Evolutionary conservation across 2,888 invertebrate species (phyloP).

Genomic region (Chironomus tentans): DNA sequence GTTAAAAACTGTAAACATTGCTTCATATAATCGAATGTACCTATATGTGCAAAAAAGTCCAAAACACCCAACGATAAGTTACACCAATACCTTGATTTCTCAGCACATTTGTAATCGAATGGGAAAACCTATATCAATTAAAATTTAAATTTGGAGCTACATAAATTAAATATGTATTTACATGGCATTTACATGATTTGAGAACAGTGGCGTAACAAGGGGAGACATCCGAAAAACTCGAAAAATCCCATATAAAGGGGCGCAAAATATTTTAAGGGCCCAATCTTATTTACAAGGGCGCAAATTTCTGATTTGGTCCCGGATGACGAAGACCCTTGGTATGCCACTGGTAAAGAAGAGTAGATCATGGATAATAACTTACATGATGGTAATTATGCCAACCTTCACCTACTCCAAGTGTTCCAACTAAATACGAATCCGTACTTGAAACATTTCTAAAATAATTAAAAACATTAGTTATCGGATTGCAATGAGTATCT

Average conservation of each 20-base stretch:
- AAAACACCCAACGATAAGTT: conserved; percentile 56
- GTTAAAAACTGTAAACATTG: not conserved
- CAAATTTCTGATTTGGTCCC: too few relatives aligned
- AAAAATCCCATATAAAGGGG: too few relatives aligned
- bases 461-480: not conserved
- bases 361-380: too few relatives aligned
- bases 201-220: too few relatives aligned
- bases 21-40: not conserved
- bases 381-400: conserved; percentile 88
- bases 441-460: conserved; percentile 7
- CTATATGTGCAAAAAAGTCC: conserved; percentile 59
- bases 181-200: too few relatives aligned
- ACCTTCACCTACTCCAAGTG: conserved; percentile 34
- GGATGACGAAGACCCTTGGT: too few relatives aligned
- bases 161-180: too few relatives aligned
- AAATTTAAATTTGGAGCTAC: not conserved
- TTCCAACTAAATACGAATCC: conserved; percentile 10
- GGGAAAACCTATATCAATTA: not conserved
- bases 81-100: conserved; percentile 54
- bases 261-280: too few relatives aligned
- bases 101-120: conserved; percentile 70
- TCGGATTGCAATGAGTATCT: not conserved
- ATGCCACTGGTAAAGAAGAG: too few relatives aligned
- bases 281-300: too few relatives aligned
- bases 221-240: too few relatives aligned